A percentile compares a stretch with the other conserved stretches of the same genome.
phyloP scores from a whole-genome alignment of 1,140 invertebrate genomes.

The Papilio machaon region DNA sequence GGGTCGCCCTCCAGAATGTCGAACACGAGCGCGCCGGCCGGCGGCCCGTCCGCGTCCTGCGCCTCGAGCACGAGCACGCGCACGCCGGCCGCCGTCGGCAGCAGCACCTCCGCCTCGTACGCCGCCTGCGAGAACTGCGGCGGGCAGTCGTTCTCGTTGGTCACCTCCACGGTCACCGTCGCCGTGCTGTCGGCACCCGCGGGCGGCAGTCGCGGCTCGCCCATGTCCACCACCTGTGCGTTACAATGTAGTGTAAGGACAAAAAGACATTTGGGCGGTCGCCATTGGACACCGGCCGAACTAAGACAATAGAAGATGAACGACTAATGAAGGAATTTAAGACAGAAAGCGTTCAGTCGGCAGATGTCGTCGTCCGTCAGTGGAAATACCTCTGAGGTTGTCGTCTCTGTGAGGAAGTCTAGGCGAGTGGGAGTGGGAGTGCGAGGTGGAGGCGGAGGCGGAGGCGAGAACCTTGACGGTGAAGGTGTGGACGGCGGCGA shows the following conservation, averaged over 20 bases:
- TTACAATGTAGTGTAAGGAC: no score
- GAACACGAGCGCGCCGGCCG: slow-evolving; percentile 85
- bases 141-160: slow-evolving; percentile 94
- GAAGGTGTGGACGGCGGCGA: slow-evolving; percentile 87
- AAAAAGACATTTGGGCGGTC: no score
- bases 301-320: no score
- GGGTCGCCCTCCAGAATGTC: slow-evolving; percentile 93
- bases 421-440: no score
- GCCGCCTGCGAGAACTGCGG: slow-evolving; percentile 87
- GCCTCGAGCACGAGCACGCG: slow-evolving; percentile 87
- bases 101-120: slow-evolving; percentile 90
- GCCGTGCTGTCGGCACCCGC: slow-evolving; percentile 83
- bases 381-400: no score
- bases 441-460: background rate
- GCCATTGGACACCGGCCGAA: no score
- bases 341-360: no score
- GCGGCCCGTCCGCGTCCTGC: slow-evolving; percentile 87
- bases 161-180: slow-evolving; percentile 88
- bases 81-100: slow-evolving; percentile 91
- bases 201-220: slow-evolving; percentile 90
- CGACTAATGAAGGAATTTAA: no score
- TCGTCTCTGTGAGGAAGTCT: no score
- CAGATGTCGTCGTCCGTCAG: no score
- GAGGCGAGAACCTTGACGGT: slow-evolving; percentile 84
- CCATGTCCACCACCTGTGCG: slow-evolving; percentile 89